Evolutionary conservation across 2,113 vertebrate species (phyloP).

Genomic region (Capricornis sumatraensis): DNA sequence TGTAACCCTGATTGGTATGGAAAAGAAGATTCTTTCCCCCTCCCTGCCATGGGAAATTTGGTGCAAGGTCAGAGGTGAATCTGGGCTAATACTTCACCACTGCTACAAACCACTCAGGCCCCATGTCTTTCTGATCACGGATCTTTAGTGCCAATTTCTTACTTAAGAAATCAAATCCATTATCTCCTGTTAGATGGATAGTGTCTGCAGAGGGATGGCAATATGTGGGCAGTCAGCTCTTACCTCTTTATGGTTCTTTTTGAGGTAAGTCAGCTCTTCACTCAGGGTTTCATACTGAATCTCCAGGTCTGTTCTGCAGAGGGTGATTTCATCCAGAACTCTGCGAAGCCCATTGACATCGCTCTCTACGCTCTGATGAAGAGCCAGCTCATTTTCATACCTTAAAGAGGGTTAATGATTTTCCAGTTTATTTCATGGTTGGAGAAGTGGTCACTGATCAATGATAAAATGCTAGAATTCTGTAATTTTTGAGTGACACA

Average conservation of each 20-base stretch:
- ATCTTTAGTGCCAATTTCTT: not conserved
- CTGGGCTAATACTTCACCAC: not conserved
- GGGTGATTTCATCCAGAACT: slow-evolving; percentile 83
- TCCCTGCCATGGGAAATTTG: slow-evolving; percentile 19
- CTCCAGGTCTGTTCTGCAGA: slow-evolving; percentile 82
- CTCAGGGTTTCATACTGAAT: slow-evolving; percentile 88
- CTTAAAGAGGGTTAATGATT: slow-evolving; percentile 51
- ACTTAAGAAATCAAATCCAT: not conserved
- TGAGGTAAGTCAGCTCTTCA: slow-evolving; percentile 95
- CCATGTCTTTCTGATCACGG: not conserved
- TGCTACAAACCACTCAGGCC: not conserved
- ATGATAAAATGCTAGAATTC: not conserved
- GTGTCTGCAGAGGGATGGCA: not conserved
- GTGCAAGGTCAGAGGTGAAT: not conserved
- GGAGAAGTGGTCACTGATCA: not conserved
- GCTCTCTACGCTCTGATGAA: slow-evolving; percentile 81
- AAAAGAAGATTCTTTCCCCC: not conserved
- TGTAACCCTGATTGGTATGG: not conserved
- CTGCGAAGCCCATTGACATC: slow-evolving; percentile 82
- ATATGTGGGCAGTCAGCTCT: rapidly evolving
- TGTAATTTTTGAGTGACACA: not conserved
- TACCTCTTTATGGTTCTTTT: slow-evolving; percentile 97
- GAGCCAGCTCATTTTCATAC: slow-evolving; percentile 83
- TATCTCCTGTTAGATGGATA: not conserved
- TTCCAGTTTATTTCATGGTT: not conserved